A percentile compares a stretch with the other conserved stretches of the same genome.
These are phyloP conservation scores for Neelides sp. DNA, from an alignment of 1,140 invertebrate species.

Conservation along the genomic window DNA sequence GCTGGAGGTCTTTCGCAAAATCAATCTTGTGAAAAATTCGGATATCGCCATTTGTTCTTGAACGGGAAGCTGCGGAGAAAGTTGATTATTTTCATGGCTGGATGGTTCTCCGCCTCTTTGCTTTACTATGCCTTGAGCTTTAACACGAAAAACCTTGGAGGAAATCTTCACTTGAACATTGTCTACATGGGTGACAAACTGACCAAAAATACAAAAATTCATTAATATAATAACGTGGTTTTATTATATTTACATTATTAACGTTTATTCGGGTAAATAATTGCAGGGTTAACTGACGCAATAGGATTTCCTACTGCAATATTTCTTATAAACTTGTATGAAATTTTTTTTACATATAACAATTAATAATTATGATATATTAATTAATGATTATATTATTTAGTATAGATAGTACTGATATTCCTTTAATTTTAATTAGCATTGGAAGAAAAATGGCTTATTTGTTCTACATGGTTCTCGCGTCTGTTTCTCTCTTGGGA, in stretches of 20 bases:
- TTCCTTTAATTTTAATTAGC: not conserved
- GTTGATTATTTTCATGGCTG: no score
- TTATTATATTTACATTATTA: not conserved
- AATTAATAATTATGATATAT: not conserved
- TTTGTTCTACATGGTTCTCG: not conserved
- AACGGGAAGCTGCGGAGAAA: no score
- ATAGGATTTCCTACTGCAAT: not conserved
- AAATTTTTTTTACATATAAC: no score
- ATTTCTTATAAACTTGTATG: no score
- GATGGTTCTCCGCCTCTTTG: conserved; percentile 2
- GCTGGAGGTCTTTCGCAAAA: not conserved
- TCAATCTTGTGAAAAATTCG: no score
- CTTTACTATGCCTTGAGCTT: conserved; percentile 25
- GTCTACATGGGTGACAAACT: conserved; percentile 6
- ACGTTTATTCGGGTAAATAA: not conserved
- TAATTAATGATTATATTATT: not conserved
- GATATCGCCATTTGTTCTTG: no score
- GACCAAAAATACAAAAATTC: no score
- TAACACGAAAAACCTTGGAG: conserved; percentile 14
- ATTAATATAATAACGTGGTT: no score
- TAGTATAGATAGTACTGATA: not conserved
- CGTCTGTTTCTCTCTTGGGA: not conserved
- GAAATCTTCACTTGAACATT: conserved; percentile 12
- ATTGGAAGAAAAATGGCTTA: conserved; percentile 7
- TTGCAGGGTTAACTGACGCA: not conserved